Evolutionary conservation across 2,888 invertebrate genomes (phyloP).

Genomic region (Temnothorax rugatulus): DNA sequence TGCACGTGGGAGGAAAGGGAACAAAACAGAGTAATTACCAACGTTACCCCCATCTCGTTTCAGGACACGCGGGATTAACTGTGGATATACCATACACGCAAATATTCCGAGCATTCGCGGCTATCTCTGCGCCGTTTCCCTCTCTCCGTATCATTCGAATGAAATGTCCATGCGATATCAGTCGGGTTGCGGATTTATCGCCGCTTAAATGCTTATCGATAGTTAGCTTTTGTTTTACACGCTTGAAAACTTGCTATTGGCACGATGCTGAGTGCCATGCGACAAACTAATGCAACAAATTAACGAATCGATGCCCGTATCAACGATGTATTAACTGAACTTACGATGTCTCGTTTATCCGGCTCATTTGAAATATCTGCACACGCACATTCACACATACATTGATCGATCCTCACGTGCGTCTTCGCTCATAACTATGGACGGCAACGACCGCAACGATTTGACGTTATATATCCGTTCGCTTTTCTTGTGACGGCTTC

Average conservation of each 20-base stretch:
- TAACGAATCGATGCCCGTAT: conserved; percentile 5
- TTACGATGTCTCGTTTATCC: conserved; percentile 50
- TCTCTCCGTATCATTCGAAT: conserved; percentile 28
- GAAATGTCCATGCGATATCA: conserved; percentile 46
- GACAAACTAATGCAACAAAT: conserved; percentile 37
- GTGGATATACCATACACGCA: conserved; percentile 35
- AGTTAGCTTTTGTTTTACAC: conserved; percentile 46
- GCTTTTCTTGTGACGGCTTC: conserved; percentile 21
- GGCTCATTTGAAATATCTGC: conserved; percentile 60
- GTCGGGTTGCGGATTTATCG: conserved; percentile 36
- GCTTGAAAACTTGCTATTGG: conserved; percentile 38
- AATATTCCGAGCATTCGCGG: conserved; percentile 49
- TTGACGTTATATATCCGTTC: conserved; percentile 34
- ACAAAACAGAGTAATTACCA: conserved; percentile 50
- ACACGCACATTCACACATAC: neutral
- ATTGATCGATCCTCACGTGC: neutral
- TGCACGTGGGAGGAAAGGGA: conserved; percentile 1
- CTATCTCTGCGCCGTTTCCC: conserved; percentile 22
- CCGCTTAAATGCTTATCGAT: conserved; percentile 48
- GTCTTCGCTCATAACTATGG: conserved; percentile 45
- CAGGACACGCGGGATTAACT: conserved; percentile 41
- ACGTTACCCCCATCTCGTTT: conserved; percentile 39
- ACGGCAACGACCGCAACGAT: conserved; percentile 38
- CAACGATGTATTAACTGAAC: neutral
- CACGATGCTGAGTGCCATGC: neutral